A percentile compares a stretch with the other conserved stretches of the same genome.
Evolutionary conservation across 2,113 vertebrate species (phyloP).

Genomic region (Caranx melampygus): DNA sequence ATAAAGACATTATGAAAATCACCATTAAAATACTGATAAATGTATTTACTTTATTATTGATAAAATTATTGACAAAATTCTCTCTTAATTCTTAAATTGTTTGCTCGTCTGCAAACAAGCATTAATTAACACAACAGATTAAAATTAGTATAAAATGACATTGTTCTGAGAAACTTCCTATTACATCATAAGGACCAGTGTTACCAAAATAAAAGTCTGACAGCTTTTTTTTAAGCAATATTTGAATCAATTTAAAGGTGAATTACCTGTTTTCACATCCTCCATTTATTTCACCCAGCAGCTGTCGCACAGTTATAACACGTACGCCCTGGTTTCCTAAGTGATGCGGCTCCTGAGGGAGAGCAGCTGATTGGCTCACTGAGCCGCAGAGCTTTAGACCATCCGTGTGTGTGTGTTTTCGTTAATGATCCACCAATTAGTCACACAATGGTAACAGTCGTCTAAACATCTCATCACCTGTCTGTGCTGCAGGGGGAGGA

Average conservation of each 20-base stretch:
- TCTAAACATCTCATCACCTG: constrained; percentile 73
- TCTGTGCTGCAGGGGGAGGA: constrained; percentile 30
- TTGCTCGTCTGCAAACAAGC: background rate
- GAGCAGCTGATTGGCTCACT: constrained; percentile 64
- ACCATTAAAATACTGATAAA: background rate
- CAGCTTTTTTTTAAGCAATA: background rate
- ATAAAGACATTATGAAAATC: background rate
- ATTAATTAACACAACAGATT: background rate
- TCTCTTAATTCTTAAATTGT: background rate
- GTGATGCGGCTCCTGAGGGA: constrained; percentile 67
- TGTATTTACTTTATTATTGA: background rate
- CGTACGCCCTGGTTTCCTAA: constrained; percentile 62
- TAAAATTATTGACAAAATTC: background rate
- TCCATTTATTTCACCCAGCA: constrained; percentile 6
- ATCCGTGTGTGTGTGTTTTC: constrained; percentile 68
- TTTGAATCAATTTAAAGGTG: background rate
- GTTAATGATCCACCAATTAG: constrained; percentile 83
- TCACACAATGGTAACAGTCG: constrained; percentile 77
- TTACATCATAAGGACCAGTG: background rate
- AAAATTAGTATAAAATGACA: background rate
- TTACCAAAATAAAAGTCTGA: background rate
- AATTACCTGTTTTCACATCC: background rate
- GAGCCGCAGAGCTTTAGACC: constrained; percentile 49
- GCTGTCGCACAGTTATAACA: constrained; percentile 11
- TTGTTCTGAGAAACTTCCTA: background rate